Conservation (phyloP, 2,888 invertebrate genomes). For the Phortica okadai region DNA sequence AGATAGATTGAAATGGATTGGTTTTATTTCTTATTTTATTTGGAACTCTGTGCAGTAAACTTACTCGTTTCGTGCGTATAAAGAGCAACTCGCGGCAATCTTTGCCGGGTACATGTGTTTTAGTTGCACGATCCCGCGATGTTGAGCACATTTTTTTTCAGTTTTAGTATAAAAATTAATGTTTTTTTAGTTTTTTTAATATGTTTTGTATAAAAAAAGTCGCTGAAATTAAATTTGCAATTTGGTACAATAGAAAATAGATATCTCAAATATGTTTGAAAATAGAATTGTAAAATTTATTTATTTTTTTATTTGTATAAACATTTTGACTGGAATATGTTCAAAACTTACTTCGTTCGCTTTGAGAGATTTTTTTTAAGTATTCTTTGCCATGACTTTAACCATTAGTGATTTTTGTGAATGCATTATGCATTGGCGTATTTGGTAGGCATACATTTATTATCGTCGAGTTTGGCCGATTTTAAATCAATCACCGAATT, state of each 20-base stretch:
- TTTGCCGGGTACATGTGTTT: slow-evolving; percentile 45
- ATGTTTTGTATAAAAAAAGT: slow-evolving; percentile 1
- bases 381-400: too few relatives aligned
- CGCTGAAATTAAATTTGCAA: neutral
- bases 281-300: too few relatives aligned
- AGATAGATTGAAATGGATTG: neutral
- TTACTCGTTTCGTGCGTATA: slow-evolving; percentile 56
- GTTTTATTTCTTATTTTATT: neutral
- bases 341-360: too few relatives aligned
- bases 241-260: slow-evolving; percentile 5
- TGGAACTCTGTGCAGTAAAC: neutral
- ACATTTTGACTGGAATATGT: too few relatives aligned
- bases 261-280: too few relatives aligned
- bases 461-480: too few relatives aligned
- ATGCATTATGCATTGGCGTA: too few relatives aligned
- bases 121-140: neutral
- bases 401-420: too few relatives aligned
- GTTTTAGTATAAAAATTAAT: neutral
- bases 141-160: neutral
- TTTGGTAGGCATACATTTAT: too few relatives aligned
- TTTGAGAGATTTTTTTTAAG: too few relatives aligned
- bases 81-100: slow-evolving; percentile 62
- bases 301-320: too few relatives aligned
- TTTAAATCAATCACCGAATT: too few relatives aligned
- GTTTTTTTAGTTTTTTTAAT: neutral